Base-by-base conservation (phyloP, 2,888 invertebrate species). In the Acleris cristana region DNA sequence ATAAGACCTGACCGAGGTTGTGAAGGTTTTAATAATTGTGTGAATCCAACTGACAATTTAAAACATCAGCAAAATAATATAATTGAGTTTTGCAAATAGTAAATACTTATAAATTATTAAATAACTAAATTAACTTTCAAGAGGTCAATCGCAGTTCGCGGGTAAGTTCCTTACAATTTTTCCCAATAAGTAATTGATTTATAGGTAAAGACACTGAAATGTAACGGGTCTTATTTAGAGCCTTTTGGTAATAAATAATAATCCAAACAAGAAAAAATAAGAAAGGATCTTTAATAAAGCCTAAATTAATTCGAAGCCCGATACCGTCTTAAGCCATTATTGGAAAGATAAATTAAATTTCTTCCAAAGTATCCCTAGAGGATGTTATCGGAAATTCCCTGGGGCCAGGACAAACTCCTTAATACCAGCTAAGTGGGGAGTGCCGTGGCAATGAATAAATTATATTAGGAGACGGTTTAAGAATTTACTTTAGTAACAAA, bases 371-470 rank as follows among this genome's bases (percentile, higher is more conserved):
- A 58, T 48, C 34, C 12, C 34, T 62, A 48, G 64, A 26, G 49
- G 23, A 19, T 69, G 62, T 66, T 61, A 65, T 57, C 45, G 48
- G 26, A 51, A 51, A 51, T 55, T 55, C 63, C 59, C 57, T 60
- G 48, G 52, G 14, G 26, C 34, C 34, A 12, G 3, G 34, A 34
- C n/a, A 54, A 54, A 65, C 52, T 69, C 57, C 45, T 30, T 56
- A 67, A 64, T 48, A 40, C 61, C 26, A 44, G 30, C 69, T 65
- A 65, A 69, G 58, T 65, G 62, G 34, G 66, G 51, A 55, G 64
- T 72, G 72, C 67, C 72, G 72, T 72, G 67, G 70, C 56, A 34
- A 51, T 66, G 73, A 73, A 77, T 76, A 74, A 74, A 72, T 76
- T 73, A 75, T 69, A 18, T n/a, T 44, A 40, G 44, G 40, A 56